Conservation (phyloP, 2,888 invertebrate species). For the Plutella xylostella region DNA sequence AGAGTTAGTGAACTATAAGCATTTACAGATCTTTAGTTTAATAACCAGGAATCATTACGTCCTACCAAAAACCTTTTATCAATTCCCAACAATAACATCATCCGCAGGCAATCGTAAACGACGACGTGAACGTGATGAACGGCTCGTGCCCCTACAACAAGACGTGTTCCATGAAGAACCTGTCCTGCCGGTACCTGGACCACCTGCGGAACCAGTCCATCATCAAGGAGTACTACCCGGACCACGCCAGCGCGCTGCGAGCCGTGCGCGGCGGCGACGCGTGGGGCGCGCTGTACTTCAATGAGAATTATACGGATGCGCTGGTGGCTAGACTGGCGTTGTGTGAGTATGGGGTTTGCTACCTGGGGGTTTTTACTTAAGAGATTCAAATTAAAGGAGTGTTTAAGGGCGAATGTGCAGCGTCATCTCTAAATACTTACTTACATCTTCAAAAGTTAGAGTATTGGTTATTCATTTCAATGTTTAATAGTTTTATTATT, state of each 20-base stretch:
- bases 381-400: no score
- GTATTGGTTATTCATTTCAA: no score
- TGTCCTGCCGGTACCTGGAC: constrained; percentile 85
- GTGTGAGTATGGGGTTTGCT: constrained; percentile 54
- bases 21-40: no score
- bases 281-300: constrained; percentile 91
- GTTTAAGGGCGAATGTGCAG: no score
- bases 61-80: no score
- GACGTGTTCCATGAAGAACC: constrained; percentile 77
- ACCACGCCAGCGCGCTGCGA: constrained; percentile 73
- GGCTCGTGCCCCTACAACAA: constrained; percentile 65
- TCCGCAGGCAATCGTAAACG: constrained; percentile 56
- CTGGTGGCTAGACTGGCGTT: constrained; percentile 84
- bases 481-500: no score
- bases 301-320: constrained; percentile 90
- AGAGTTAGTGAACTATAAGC: no score
- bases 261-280: constrained; percentile 83
- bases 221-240: constrained; percentile 72
- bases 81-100: no score
- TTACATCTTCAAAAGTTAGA: no score
- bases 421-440: no score
- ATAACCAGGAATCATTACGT: no score
- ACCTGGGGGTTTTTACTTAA: no score
- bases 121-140: constrained; percentile 48
- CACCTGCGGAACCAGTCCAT: constrained; percentile 80